A percentile compares a stretch with the other conserved stretches of the same genome.
These are phyloP conservation scores for Conchocele bisecta DNA, from an alignment of 2,888 invertebrate genomes.

Conservation along the genomic window DNA sequence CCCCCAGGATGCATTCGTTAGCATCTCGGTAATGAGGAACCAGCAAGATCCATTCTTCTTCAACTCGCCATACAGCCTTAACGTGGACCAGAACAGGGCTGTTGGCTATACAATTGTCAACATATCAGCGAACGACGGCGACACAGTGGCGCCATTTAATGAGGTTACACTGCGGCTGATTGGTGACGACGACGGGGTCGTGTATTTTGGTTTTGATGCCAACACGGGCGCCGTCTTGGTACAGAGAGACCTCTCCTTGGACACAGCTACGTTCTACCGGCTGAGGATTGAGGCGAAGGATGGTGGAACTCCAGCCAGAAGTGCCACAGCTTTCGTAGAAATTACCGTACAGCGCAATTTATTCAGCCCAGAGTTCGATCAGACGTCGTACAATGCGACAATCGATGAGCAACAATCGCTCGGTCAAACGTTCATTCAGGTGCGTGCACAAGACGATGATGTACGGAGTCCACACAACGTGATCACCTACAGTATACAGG, in stretches of 20 bases:
- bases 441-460: conserved; percentile 67
- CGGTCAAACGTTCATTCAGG: conserved; percentile 52
- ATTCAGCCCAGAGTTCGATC: conserved; percentile 59
- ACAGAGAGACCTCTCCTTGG: conserved; percentile 59
- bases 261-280: conserved; percentile 67
- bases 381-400: conserved; percentile 48
- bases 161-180: conserved; percentile 58
- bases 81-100: conserved; percentile 40
- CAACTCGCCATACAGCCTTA: conserved; percentile 35
- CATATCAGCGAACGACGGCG: conserved; percentile 50
- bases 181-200: conserved; percentile 66
- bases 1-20: conserved; percentile 51
- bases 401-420: conserved; percentile 64
- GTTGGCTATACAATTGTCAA: conserved; percentile 47
- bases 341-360: conserved; percentile 68
- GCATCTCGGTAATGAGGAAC: conserved; percentile 62
- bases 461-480: conserved; percentile 45
- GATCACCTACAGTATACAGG: conserved; percentile 47
- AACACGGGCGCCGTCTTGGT: conserved; percentile 67
- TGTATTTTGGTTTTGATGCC: conserved; percentile 70
- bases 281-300: conserved; percentile 74
- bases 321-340: conserved; percentile 64
- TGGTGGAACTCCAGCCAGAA: conserved; percentile 71
- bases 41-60: conserved; percentile 54
- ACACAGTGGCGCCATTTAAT: conserved; percentile 63